A percentile compares a stretch with the other conserved stretches of the same genome.
These are phyloP conservation scores for Tenthredo mesomela DNA, from an alignment of 2,888 invertebrate genomes.

Conservation along the genomic window DNA sequence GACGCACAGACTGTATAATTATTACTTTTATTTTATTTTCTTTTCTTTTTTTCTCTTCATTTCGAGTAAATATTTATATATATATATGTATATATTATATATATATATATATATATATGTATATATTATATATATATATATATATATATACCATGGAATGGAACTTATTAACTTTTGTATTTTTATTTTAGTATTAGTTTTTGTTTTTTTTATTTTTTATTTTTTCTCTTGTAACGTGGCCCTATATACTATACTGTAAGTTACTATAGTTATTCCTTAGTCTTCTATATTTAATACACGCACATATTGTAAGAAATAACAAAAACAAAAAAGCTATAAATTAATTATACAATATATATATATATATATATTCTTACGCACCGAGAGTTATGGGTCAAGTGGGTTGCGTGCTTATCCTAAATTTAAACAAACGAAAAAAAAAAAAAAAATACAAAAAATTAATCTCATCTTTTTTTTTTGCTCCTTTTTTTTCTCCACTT, in stretches of 20 bases:
- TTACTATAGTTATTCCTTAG: conserved; percentile 31
- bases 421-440: background rate
- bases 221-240: conserved; percentile 25
- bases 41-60: background rate
- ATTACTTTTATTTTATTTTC: background rate
- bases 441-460: background rate
- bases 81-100: background rate
- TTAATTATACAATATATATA: conserved; percentile 30
- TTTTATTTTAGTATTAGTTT: background rate
- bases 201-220: background rate
- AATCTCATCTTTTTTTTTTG: background rate
- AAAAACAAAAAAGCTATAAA: conserved; percentile 21
- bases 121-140: conserved; percentile 40
- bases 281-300: conserved; percentile 35
- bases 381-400: conserved; percentile 5
- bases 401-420: conserved; percentile 16
- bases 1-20: conserved; percentile 49
- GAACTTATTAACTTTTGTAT: conserved; percentile 25
- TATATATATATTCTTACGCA: conserved; percentile 28
- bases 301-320: conserved; percentile 12
- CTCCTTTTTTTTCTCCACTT: background rate
- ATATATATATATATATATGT: background rate
- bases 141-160: conserved; percentile 52
- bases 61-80: conserved; percentile 2
- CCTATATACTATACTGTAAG: conserved; percentile 18